Percentiles rank a stretch among this genome's conserved stretches.
phyloP scores from a whole-genome alignment of 92 coral and sea anemone genomes.

The Epizoanthus fatuus region DNA sequence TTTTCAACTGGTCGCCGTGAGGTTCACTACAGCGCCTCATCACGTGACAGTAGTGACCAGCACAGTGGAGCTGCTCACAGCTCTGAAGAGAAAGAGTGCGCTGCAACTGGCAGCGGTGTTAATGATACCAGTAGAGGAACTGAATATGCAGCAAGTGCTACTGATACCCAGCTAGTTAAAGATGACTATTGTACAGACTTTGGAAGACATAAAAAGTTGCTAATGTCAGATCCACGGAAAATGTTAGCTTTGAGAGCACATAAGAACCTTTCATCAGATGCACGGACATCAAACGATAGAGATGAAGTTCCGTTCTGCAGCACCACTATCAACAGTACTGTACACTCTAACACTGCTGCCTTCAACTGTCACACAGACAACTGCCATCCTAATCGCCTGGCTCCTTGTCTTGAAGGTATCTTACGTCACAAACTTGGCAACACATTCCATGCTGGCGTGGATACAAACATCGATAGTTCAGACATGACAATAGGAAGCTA shows the following conservation, averaged over 20 bases:
- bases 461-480: background rate
- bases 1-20: background rate
- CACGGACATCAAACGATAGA: background rate
- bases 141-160: background rate
- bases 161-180: background rate
- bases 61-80: background rate
- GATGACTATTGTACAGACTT: background rate
- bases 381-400: background rate
- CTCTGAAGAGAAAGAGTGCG: background rate
- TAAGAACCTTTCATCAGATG: background rate
- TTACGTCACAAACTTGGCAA: slow-evolving; percentile 2
- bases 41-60: background rate
- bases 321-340: background rate
- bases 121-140: background rate
- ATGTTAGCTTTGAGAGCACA: background rate
- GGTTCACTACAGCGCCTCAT: slow-evolving; percentile 10
- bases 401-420: background rate
- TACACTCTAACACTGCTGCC: background rate
- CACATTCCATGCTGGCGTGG: background rate
- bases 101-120: background rate
- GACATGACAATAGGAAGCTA: background rate
- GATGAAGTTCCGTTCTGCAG: background rate
- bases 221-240: background rate
- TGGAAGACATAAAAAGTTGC: background rate
- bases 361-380: background rate